Evolutionary conservation across 2,113 vertebrate species (phyloP).

Genomic region (Oceanodroma tethys): DNA sequence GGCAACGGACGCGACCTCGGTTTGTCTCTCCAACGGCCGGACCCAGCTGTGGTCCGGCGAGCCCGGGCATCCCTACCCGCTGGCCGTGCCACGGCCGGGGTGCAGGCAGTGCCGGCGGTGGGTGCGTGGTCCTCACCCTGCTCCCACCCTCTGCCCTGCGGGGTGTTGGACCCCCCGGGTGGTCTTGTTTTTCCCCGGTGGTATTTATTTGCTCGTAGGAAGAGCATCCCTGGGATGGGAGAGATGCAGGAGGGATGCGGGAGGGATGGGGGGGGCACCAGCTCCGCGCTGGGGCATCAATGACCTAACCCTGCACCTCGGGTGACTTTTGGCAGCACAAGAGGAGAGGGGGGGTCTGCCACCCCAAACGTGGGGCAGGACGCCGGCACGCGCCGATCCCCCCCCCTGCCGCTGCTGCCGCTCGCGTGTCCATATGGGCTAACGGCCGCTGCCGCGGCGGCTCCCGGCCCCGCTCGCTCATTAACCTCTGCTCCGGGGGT

Average conservation of each 20-base stretch:
- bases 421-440: neutral
- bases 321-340: fast-evolving
- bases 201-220: neutral
- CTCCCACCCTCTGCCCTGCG: neutral
- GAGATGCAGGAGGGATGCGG: too few species aligned
- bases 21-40: neutral
- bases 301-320: fast-evolving
- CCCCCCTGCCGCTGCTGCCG: neutral
- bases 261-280: neutral
- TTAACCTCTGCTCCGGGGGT: conserved; percentile 2
- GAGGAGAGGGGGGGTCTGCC: neutral
- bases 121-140: neutral
- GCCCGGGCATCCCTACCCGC: neutral
- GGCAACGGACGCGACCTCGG: neutral
- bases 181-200: neutral
- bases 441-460: neutral
- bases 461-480: neutral
- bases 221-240: neutral
- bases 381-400: neutral
- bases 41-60: neutral
- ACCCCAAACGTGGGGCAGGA: neutral
- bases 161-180: neutral
- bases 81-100: fast-evolving
- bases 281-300: fast-evolving
- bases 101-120: neutral